Conservation (phyloP, 2,113 vertebrate species). For the Pungitius pungitius region DNA sequence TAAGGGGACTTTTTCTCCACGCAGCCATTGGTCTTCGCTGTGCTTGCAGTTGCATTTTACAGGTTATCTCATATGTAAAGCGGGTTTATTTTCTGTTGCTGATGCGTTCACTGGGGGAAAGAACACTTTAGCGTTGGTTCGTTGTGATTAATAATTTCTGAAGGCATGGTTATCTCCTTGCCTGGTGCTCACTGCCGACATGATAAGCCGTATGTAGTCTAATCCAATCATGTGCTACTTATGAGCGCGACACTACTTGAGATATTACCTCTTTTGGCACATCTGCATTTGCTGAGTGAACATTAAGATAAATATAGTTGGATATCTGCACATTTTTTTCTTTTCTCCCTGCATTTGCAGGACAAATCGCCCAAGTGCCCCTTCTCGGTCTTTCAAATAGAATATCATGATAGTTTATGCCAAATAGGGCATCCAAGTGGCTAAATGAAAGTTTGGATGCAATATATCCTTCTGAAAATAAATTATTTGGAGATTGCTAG, state of each 20-base stretch:
- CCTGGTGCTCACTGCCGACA: constrained; percentile 34
- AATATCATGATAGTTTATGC: constrained; percentile 58
- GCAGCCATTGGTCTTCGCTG: constrained; percentile 12
- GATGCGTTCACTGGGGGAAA: constrained; percentile 23
- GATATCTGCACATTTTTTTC: constrained; percentile 29
- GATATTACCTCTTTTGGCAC: constrained; percentile 45
- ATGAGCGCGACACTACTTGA: constrained; percentile 38
- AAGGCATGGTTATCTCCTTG: constrained; percentile 45
- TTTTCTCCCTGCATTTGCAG: constrained; percentile 39
- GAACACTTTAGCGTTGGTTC: constrained; percentile 47
- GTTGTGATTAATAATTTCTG: constrained; percentile 64
- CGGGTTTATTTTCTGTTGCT: background rate
- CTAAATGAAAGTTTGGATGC: constrained; percentile 49
- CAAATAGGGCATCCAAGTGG: constrained; percentile 40
- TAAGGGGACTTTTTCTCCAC: constrained; percentile 14
- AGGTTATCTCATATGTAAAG: background rate
- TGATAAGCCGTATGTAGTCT: constrained; percentile 62
- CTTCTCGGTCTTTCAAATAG: constrained; percentile 40
- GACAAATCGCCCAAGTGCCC: constrained; percentile 19
- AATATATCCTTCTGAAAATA: constrained; percentile 57
- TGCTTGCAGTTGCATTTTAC: constrained; percentile 30
- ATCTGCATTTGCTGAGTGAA: constrained; percentile 53
- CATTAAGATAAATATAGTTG: constrained; percentile 38
- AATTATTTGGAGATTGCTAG: constrained; percentile 48
- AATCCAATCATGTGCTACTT: constrained; percentile 51